phyloP scores from a whole-genome alignment of 2,888 invertebrate genomes.

The Laothoe populi region DNA sequence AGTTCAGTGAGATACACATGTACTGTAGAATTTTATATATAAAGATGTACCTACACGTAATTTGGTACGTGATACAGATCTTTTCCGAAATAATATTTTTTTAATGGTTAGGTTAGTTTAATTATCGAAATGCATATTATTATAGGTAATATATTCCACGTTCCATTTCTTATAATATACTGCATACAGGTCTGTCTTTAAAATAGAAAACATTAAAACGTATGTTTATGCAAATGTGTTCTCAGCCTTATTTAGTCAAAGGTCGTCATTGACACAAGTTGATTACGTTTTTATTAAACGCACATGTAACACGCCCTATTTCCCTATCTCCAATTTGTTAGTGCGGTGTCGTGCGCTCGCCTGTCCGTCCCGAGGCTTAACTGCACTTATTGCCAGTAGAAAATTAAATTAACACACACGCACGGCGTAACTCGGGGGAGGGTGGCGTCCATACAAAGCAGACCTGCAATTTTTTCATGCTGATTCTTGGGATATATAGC shows the following conservation, averaged over 20 bases:
- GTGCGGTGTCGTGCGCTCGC: slow-evolving; percentile 39
- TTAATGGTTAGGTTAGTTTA: too few species aligned
- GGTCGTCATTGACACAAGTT: slow-evolving; percentile 1
- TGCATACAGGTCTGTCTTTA: too few species aligned
- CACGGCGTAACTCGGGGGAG: slow-evolving; percentile 67
- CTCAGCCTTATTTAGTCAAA: slow-evolving; percentile 3
- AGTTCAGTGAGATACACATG: too few species aligned
- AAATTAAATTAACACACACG: slow-evolving; percentile 84
- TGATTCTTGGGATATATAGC: slow-evolving; percentile 36
- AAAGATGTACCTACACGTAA: too few species aligned
- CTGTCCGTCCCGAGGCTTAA: slow-evolving; percentile 58
- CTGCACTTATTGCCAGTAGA: slow-evolving; percentile 75
- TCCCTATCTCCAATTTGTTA: slow-evolving; percentile 22
- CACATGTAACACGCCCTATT: slow-evolving; percentile 15
- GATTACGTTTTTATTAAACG: slow-evolving; percentile 16
- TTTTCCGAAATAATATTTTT: too few species aligned
- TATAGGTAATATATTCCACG: background rate
- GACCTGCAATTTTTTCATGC: slow-evolving; percentile 46
- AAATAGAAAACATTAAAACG: background rate
- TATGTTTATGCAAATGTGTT: slow-evolving; percentile 2
- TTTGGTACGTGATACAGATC: too few species aligned
- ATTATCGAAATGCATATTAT: too few species aligned
- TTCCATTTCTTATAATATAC: background rate
- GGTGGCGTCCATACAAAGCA: slow-evolving; percentile 54
- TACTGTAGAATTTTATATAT: too few species aligned